Conservation (phyloP, 1,140 invertebrate genomes). For the Brachionus sp. region DNA sequence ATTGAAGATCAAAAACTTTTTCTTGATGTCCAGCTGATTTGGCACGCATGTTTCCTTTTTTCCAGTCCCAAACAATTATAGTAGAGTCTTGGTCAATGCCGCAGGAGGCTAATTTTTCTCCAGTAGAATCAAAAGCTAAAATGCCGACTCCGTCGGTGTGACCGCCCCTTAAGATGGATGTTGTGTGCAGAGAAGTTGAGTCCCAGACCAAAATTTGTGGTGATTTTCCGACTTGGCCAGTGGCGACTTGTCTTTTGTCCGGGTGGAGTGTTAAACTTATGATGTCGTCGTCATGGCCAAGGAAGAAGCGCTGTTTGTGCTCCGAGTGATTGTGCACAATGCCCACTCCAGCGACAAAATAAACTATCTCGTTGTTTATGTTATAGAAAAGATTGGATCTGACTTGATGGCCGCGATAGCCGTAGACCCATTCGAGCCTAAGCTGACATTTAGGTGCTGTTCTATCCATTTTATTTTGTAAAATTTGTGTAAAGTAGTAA, state of each 20-base stretch:
- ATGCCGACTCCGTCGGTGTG: conserved; percentile 55
- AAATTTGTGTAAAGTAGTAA: background rate
- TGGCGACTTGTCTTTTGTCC: conserved; percentile 55
- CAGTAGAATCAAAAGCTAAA: conserved; percentile 55
- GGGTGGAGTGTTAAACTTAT: conserved; percentile 58
- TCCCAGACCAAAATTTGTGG: conserved; percentile 60
- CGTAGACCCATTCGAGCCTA: conserved; percentile 59
- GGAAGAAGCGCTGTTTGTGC: conserved; percentile 57
- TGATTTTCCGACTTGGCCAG: conserved; percentile 58
- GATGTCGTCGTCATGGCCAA: conserved; percentile 60
- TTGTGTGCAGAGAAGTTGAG: conserved; percentile 50
- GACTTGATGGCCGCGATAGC: conserved; percentile 59
- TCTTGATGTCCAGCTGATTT: conserved; percentile 47
- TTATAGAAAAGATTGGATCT: conserved; percentile 58
- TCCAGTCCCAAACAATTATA: conserved; percentile 60
- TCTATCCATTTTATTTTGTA: conserved; percentile 36
- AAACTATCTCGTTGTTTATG: conserved; percentile 55
- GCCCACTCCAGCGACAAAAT: conserved; percentile 60
- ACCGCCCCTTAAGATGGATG: conserved; percentile 57
- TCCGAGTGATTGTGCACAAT: conserved; percentile 57
- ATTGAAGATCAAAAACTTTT: conserved; percentile 59
- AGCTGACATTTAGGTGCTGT: conserved; percentile 39
- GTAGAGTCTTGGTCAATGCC: conserved; percentile 56
- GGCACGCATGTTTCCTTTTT: conserved; percentile 57
- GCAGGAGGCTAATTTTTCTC: conserved; percentile 54